These are phyloP conservation scores for Cheilosia urbana DNA, from an alignment of 2,888 invertebrate genomes.

Conservation along the genomic window DNA sequence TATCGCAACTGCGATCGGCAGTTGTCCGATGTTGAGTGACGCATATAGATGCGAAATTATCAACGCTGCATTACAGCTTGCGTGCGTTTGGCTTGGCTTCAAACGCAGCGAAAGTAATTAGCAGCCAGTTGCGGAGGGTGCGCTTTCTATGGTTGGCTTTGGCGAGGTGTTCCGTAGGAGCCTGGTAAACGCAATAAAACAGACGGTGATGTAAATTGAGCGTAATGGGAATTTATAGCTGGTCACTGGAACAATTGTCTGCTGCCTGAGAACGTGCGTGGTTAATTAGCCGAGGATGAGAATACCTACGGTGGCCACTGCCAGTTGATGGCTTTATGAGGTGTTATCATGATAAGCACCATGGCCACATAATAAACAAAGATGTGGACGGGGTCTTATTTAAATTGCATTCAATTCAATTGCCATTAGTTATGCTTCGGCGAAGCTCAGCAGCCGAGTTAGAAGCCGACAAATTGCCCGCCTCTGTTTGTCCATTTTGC, in stretches of 20 bases:
- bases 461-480: conserved; percentile 64
- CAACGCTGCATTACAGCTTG: conserved; percentile 48
- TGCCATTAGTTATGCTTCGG: conserved; percentile 51
- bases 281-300: conserved; percentile 67
- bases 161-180: conserved; percentile 10
- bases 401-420: conserved; percentile 66
- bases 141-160: not conserved
- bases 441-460: conserved; percentile 51
- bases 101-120: conserved; percentile 48
- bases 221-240: conserved; percentile 66
- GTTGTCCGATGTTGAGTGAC: conserved; percentile 53
- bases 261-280: conserved; percentile 61
- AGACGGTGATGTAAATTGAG: conserved; percentile 72
- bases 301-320: conserved; percentile 9
- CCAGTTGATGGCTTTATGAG: conserved; percentile 72
- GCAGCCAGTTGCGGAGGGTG: conserved; percentile 37
- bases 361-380: conserved; percentile 57
- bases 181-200: conserved; percentile 41
- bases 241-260: conserved; percentile 44
- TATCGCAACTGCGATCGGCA: conserved; percentile 54
- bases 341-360: conserved; percentile 69
- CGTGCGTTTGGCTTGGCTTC: conserved; percentile 38
- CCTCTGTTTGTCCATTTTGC: conserved; percentile 53
- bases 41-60: conserved; percentile 67
- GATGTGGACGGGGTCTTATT: conserved; percentile 49